Percentiles rank a stretch among this genome's conserved stretches.
These are phyloP conservation scores for Hippasteria phrygiana DNA, from an alignment of 53 echinoderm and acorn worm genomes.

Conservation along the genomic window DNA sequence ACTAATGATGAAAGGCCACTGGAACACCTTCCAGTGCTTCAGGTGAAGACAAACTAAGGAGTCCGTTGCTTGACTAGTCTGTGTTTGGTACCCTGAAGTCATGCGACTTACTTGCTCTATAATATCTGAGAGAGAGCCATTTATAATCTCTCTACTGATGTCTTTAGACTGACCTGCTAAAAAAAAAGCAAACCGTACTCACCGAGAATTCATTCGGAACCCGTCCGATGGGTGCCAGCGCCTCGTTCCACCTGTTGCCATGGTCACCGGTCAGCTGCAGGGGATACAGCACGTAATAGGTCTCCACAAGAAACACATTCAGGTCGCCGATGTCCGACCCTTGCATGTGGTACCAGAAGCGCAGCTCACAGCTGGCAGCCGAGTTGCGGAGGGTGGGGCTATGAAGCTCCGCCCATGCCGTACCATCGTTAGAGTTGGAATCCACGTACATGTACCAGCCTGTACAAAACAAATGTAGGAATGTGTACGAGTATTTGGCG, in stretches of 20 bases:
- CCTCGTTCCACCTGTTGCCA: conserved; percentile 79
- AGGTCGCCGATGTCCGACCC: conserved; percentile 75
- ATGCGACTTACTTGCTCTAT: no score
- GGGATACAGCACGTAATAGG: conserved; percentile 53
- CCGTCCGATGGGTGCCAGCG: conserved; percentile 69
- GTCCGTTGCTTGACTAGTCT: no score
- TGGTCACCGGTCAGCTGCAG: conserved; percentile 60
- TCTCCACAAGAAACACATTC: conserved; percentile 59
- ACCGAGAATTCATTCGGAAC: conserved; percentile 71
- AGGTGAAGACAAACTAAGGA: no score
- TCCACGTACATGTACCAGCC: conserved; percentile 95
- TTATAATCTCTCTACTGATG: no score
- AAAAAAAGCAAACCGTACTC: not conserved
- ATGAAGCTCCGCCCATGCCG: conserved; percentile 52
- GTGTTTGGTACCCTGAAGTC: no score
- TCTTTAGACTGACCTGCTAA: no score
- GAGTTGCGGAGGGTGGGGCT: conserved; percentile 77
- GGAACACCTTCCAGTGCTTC: no score
- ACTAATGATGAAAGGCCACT: no score
- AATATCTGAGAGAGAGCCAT: no score
- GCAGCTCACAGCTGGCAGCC: conserved; percentile 84
- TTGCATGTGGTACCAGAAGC: conserved; percentile 77
- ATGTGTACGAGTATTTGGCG: not conserved
- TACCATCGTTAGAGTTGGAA: conserved; percentile 62
- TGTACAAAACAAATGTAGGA: not conserved